Conservation (phyloP, 2,888 invertebrate species). For the Nasonia oneida region DNA sequence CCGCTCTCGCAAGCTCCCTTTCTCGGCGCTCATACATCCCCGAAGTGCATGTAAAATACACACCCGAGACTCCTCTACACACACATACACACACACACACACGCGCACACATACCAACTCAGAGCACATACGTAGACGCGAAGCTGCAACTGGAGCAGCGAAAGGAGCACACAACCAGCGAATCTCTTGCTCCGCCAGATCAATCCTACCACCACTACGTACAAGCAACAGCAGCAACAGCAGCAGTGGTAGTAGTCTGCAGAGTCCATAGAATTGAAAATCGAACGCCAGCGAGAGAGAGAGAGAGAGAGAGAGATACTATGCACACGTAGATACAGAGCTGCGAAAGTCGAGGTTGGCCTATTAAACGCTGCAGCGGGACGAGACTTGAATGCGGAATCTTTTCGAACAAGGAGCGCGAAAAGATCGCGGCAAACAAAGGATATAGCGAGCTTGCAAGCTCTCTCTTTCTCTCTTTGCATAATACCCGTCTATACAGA, state of each 20-base stretch:
- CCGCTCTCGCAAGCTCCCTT: not conserved
- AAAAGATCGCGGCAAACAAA: conserved; percentile 1
- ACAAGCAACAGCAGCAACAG: not conserved
- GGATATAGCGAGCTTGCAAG: not conserved
- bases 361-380: not conserved
- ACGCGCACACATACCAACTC: not conserved
- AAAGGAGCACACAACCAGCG: not conserved
- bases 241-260: not conserved
- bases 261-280: not conserved
- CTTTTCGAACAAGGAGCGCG: not conserved
- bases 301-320: not conserved
- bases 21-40: not conserved
- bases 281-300: not conserved
- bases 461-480: not conserved
- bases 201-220: not conserved
- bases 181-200: not conserved
- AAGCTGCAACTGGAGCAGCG: conserved; percentile 6
- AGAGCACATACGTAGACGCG: not conserved
- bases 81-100: not conserved
- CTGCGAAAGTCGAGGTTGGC: not conserved
- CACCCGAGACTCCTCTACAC: no score
- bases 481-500: not conserved
- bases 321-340: not conserved
- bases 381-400: not conserved
- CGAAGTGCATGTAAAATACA: conserved; percentile 9